Percentiles rank a stretch among this genome's conserved stretches.
Conservation (phyloP, 2,888 invertebrate genomes). For the Patella pellucida region DNA sequence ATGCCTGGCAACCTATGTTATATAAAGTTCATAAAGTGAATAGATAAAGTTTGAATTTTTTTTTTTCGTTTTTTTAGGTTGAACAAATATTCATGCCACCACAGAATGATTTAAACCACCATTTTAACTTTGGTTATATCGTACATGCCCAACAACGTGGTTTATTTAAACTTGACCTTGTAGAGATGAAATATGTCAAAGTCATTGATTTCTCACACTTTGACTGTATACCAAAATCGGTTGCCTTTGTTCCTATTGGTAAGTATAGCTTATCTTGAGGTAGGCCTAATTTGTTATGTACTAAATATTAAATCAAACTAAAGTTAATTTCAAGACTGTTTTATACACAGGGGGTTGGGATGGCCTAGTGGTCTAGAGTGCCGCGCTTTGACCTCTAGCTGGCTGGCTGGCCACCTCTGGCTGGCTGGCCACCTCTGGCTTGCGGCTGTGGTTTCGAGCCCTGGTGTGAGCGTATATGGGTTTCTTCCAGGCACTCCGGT, state of each 20-base stretch:
- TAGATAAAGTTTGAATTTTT: neutral
- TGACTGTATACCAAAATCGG: constrained; percentile 80
- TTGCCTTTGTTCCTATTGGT: constrained; percentile 82
- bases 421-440: no score
- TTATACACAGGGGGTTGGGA: no score
- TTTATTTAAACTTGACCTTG: constrained; percentile 81
- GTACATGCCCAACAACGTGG: constrained; percentile 81
- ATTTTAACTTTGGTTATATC: constrained; percentile 82
- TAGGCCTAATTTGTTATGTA: neutral
- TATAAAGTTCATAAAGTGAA: neutral
- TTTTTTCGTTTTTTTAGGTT: constrained; percentile 54
- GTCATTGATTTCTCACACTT: constrained; percentile 81
- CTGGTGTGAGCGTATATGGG: no score
- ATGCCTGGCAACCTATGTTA: neutral
- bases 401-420: no score
- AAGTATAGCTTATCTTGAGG: constrained; percentile 69
- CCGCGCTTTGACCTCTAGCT: no score
- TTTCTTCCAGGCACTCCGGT: no score
- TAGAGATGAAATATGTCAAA: constrained; percentile 80
- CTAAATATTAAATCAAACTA: constrained; percentile 3
- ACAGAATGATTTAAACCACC: constrained; percentile 72
- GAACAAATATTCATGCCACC: constrained; percentile 70
- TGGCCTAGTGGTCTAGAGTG: no score
- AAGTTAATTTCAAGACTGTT: neutral
- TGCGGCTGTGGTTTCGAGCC: no score